Percentiles rank a stretch among this genome's conserved stretches.
phyloP scores from a whole-genome alignment of 2,797 vertebrate species.

The Astyanax mexicanus region DNA sequence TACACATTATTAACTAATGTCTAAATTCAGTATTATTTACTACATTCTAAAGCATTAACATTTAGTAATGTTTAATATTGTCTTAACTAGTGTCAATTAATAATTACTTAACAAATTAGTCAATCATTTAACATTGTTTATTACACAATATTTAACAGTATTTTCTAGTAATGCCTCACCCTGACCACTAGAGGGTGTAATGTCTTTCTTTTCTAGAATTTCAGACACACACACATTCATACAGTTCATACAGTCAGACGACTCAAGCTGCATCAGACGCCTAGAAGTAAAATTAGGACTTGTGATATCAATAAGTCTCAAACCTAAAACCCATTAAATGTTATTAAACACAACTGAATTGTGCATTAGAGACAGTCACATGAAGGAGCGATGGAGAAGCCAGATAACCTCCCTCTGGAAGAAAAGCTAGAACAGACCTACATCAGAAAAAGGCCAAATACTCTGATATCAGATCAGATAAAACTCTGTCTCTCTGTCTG shows the following conservation, averaged over 20 bases:
- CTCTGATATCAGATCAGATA: conserved; percentile 19
- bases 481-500: not conserved
- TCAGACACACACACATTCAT: not conserved
- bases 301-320: not conserved
- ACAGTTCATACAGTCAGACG: not conserved
- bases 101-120: too few species aligned
- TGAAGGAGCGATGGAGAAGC: not conserved
- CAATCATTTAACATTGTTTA: too few species aligned
- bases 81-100: too few species aligned
- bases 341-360: not conserved
- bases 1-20: too few species aligned
- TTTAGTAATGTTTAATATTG: too few species aligned
- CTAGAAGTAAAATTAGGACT: not conserved
- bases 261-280: not conserved
- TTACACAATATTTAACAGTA: too few species aligned
- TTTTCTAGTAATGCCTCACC: not conserved
- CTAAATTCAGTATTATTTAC: too few species aligned
- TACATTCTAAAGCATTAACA: too few species aligned
- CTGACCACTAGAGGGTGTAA: not conserved
- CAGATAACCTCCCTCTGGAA: not conserved
- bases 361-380: not conserved
- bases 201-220: not conserved
- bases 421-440: not conserved
- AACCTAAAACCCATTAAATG: not conserved
- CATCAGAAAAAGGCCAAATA: not conserved